Base-by-base conservation (phyloP, 2,797 vertebrate genomes). In the Lepilemur ruficaudatus region DNA sequence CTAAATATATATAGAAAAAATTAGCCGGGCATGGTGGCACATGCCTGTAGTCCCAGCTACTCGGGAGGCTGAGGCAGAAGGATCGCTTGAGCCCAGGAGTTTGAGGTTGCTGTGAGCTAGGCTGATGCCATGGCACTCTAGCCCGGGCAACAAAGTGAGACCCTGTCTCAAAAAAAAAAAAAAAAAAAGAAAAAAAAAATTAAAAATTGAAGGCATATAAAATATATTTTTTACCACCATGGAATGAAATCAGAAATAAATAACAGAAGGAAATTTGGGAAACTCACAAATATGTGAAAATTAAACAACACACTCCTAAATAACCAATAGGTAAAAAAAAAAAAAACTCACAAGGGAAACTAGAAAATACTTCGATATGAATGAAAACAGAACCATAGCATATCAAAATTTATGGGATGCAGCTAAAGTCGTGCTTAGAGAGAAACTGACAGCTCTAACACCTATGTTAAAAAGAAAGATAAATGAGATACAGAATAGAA, bases 401-500 rank as follows among this genome's bases (percentile, higher is more conserved):
- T 81, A 63, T 25, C 43, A 69, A 76, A 88, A 46, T 13, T 63
- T 85, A 89, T 48, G n/a, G 50, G 41, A 65, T 73, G 52, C 11
- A 92, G 52, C 25, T 92, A 81, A 94, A 67, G 55, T 15, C 57
- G 32, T 55, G 14, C 69, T 90, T 82, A 93, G 59, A 84, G 10
- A 30, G n/a, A 78, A 97, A 89, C 28, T 50, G 76, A 89, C 30
- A 94, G 7, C 52, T 76, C 5, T 41, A 72, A 76, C 23, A 65
- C 17, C 48, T 95, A 72, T 83, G 67, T 81, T 89, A 41, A 72
- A 84, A 88, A 94, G 46, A 52, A 88, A 89, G 22, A 69, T n/a
- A 81, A 61, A 73, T 96, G 43, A 95, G 95, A 81, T 80, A 23
- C 15, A 80, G n/a, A 78, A 63, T 76, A 84, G 75, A 95, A 93